Base-by-base conservation (phyloP, 2,888 invertebrate species). In the Clostera curtula region DNA sequence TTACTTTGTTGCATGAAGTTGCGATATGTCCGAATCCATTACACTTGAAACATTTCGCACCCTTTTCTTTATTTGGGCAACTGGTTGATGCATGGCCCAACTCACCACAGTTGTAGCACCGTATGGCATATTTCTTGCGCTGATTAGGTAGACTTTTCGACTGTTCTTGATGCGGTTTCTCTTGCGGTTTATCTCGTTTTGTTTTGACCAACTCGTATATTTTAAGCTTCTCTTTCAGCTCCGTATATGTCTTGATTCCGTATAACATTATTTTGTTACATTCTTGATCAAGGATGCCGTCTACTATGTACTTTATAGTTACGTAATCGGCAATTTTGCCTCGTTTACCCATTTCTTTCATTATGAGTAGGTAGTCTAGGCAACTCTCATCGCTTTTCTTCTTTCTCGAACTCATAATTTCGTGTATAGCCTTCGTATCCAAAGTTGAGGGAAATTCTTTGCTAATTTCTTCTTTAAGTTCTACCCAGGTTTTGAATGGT, bases 121-220 rank as follows among this genome's bases (percentile, higher is more conserved):
- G n/a, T n/a, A n/a, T n/a, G n/a, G n/a, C n/a, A n/a, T n/a, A n/a
- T n/a, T n/a, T n/a, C n/a, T n/a, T n/a, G n/a, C n/a, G n/a, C n/a
- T n/a, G n/a, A n/a, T n/a, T n/a, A n/a, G n/a, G n/a, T n/a, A n/a
- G n/a, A n/a, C n/a, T n/a, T n/a, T n/a, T n/a, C n/a, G n/a, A n/a
- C n/a, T n/a, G n/a, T n/a, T n/a, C n/a, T n/a, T n/a, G n/a, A n/a
- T n/a, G n/a, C n/a, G n/a, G n/a, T n/a, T n/a, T n/a, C n/a, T n/a
- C n/a, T 18, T 4, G n/a, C n/a, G 6, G 18, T n/a, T 16, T 10
- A 9, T 24, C 2, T 16, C 3, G 9, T 10, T 4, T 16, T 24
- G 9, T 16, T 16, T 16, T 15, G 16, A 24, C 16, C 3, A 11
- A 10, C 13, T 24, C 24, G 16, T 24, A 24, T 8, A 24, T 24